Evolutionary conservation across 2,888 invertebrate genomes (phyloP).

Genomic region (Drosophila acutilabella): DNA sequence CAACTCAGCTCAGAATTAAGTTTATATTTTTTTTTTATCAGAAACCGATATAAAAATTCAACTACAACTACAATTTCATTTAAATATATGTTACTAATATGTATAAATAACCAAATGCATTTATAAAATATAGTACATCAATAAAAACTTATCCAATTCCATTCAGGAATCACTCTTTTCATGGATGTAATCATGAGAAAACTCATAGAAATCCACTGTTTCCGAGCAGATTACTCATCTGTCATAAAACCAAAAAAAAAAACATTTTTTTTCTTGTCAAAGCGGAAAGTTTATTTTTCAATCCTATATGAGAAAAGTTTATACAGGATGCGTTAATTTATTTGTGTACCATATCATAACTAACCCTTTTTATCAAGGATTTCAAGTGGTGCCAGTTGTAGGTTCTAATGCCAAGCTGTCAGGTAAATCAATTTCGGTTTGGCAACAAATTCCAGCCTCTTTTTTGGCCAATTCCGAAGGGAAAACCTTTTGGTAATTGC

Average conservation of each 20-base stretch:
- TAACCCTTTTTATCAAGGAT: slow-evolving; percentile 34
- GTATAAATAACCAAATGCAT: not conserved
- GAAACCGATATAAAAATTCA: too few relatives aligned
- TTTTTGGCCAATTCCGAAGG: slow-evolving; percentile 50
- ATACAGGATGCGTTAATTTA: not conserved
- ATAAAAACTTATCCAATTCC: not conserved
- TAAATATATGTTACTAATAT: too few relatives aligned
- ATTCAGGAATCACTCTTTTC: not conserved
- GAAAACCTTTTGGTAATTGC: slow-evolving; percentile 78
- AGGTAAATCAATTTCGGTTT: slow-evolving; percentile 68
- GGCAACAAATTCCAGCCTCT: slow-evolving; percentile 19
- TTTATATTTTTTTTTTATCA: too few relatives aligned
- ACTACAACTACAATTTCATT: too few relatives aligned
- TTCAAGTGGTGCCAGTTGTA: slow-evolving; percentile 33
- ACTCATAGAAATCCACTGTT: not conserved
- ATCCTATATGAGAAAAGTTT: not conserved
- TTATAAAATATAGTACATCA: not conserved
- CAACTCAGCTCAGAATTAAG: too few relatives aligned
- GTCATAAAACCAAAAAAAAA: not conserved
- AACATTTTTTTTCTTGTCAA: not conserved
- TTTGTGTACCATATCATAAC: slow-evolving; percentile 1
- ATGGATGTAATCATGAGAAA: not conserved
- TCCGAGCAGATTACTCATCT: not conserved
- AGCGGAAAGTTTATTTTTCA: not conserved
- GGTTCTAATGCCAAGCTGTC: slow-evolving; percentile 39